Base-by-base conservation (phyloP, 2,797 vertebrate genomes). In the Dermochelys coriacea region DNA sequence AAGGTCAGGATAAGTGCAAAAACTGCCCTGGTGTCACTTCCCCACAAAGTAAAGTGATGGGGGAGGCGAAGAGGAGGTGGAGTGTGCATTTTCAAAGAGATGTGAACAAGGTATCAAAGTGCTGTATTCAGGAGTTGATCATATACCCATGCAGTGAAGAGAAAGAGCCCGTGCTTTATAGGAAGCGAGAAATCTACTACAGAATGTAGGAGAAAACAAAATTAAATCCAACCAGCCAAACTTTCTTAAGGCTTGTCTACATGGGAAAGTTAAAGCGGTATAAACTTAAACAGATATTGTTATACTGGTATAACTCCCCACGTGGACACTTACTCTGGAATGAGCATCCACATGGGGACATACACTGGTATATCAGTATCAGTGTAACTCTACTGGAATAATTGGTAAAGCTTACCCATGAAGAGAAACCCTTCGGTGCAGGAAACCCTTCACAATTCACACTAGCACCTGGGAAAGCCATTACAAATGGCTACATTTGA, bases 1-100 rank as follows among this genome's bases (percentile, higher is more conserved):
- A 95, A 96, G 87, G 85, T 77, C 88, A 93, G 16, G 71, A 91
- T 83, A 37, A 94, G 95, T 96, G 89, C 83, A 93, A 80, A 51
- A 78, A 82, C 71, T 18, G 52, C 10, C 77, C 51, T 3, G 1
- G 52, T 95, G 94, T 94, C 95, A 94, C 52, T 88, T 78, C 68
- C 80, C 80, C 91, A 59, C 68, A 93, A 90, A 93, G 84, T 23
- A 94, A 89, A 92, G 49, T 81, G 84, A 95, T 82, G 82, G 49
- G 84, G 74, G 59, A 94, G 59, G 86, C 84, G 52, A 97, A 86
- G 82, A 91, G 51, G 82, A 91, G 64, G n/a, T 1, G 1, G 57
- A 87, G 25, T 6, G 61, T 45, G 3, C 41, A 15, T 92, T 94
- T 97, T 96, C 93, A 95, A 96, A 82, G 37, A 93, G 61, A 88